Evolutionary conservation across 2,888 invertebrate genomes (phyloP), one percentile per base, ranked within the genome.

Genomic region (Abrostola tripartita): DNA sequence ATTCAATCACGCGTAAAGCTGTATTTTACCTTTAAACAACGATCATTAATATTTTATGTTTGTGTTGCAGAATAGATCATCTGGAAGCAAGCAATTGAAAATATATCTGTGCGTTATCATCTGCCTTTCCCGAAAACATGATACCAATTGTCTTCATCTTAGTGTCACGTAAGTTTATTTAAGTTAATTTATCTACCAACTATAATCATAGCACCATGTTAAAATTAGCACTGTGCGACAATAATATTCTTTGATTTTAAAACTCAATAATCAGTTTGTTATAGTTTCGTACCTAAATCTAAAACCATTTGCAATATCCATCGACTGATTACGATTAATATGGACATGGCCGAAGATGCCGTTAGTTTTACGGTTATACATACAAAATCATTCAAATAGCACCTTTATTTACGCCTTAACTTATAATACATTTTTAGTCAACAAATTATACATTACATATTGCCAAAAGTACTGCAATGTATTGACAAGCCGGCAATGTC

Each of bases 81-180:
- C 4, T 24, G 24, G 24, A 24, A 24, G 24, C n/a, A n/a, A n/a
- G n/a, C n/a, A n/a, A n/a, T n/a, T n/a, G n/a, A n/a, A n/a, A n/a
- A n/a, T n/a, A n/a, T n/a, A n/a, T n/a, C n/a, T n/a, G n/a, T n/a
- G n/a, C n/a, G n/a, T n/a, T n/a, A n/a, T n/a, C n/a, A n/a, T n/a
- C n/a, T n/a, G n/a, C 24, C 24, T 24, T 24, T 24, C 24, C 24
- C 37, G 8, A 52, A 24, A 52, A 6, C 0, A 42, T 12, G 42
- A 58, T 61, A 61, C 4, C 51, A 24, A 8, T 49, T 0, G 10
- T 58, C 37, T 8, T 58, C 35, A 37, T 58, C 38, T 41, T 40
- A 35, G 37, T 54, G n/a, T 42, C 62, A 37, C 24, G 68, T 71
- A 40, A 68, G 62, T 44, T 37, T 7, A 37, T 11, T 24, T 44